These are phyloP conservation scores for Agriotes lineatus DNA, from an alignment of 2,888 invertebrate genomes.

Conservation along the genomic window DNA sequence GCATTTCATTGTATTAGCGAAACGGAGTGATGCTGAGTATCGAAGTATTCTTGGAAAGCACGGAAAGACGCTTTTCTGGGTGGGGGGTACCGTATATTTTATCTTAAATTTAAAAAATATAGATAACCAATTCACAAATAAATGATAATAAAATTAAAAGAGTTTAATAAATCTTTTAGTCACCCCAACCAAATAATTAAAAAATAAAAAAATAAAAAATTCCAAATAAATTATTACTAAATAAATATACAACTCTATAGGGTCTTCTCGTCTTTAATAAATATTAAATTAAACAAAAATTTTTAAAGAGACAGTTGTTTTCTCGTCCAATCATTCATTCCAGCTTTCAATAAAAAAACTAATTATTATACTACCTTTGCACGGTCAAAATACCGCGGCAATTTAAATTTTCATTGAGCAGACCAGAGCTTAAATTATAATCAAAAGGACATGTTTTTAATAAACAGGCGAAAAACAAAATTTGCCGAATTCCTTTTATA, in stretches of 20 bases:
- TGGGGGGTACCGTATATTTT: too few species aligned
- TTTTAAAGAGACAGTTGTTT: constrained; percentile 73
- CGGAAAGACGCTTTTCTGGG: too few species aligned
- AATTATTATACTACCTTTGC: constrained; percentile 86
- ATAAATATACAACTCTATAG: constrained; percentile 77
- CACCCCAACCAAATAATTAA: constrained; percentile 77
- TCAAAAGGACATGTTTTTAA: constrained; percentile 81
- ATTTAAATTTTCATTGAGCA: constrained; percentile 82
- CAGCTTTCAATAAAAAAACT: constrained; percentile 84
- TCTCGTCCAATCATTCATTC: constrained; percentile 82
- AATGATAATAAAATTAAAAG: constrained; percentile 65
- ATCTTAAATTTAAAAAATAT: constrained; percentile 73
- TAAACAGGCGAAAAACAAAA: constrained; percentile 77
- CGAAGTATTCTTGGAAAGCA: too few species aligned
- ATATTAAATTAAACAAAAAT: constrained; percentile 69
- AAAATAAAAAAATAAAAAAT: constrained; percentile 57
- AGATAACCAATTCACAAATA: constrained; percentile 69
- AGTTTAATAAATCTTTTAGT: constrained; percentile 72
- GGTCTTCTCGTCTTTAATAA: constrained; percentile 83
- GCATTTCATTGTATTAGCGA: too few species aligned
- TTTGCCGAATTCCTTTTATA: constrained; percentile 76
- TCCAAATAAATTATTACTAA: constrained; percentile 64
- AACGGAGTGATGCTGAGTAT: too few species aligned
- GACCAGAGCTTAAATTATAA: constrained; percentile 75
- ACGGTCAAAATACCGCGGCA: constrained; percentile 84